Evolutionary conservation across 2,797 vertebrate species (phyloP).

Genomic region (Coranthus polyacanthus): DNA sequence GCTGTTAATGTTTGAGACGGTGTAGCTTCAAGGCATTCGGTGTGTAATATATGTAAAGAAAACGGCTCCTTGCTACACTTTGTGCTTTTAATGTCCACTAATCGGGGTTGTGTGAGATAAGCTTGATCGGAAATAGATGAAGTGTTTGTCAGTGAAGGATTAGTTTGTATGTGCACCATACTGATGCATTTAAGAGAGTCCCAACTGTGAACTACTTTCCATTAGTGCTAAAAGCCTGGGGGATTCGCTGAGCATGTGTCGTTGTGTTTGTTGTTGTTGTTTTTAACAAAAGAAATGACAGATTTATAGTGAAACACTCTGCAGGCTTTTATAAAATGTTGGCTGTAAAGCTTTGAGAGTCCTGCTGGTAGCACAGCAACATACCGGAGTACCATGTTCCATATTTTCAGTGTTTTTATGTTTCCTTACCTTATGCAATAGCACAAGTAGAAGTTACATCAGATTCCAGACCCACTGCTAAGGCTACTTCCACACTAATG

Average conservation of each 20-base stretch:
- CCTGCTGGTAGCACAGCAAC: too few relatives aligned
- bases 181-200: slow-evolving; percentile 8
- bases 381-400: neutral
- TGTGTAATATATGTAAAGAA: slow-evolving; percentile 29
- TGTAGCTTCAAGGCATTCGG: slow-evolving; percentile 21
- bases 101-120: slow-evolving; percentile 32
- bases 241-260: slow-evolving; percentile 36
- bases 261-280: slow-evolving; percentile 28
- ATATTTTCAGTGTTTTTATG: slow-evolving; percentile 10
- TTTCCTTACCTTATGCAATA: slow-evolving; percentile 4
- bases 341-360: slow-evolving; percentile 13
- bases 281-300: slow-evolving; percentile 21
- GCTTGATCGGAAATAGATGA: slow-evolving; percentile 22
- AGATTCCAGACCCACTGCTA: neutral
- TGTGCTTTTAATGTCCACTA: slow-evolving; percentile 5
- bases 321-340: slow-evolving; percentile 6
- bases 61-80: slow-evolving; percentile 18
- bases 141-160: neutral
- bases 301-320: slow-evolving; percentile 4
- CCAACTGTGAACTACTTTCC: slow-evolving; percentile 29
- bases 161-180: neutral
- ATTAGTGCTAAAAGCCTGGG: slow-evolving; percentile 21
- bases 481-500: too few relatives aligned
- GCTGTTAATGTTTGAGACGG: slow-evolving; percentile 55
- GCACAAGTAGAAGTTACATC: slow-evolving; percentile 6